Conservation (phyloP, 2,113 vertebrate genomes). For the Balaenoptera acutorostrata region DNA sequence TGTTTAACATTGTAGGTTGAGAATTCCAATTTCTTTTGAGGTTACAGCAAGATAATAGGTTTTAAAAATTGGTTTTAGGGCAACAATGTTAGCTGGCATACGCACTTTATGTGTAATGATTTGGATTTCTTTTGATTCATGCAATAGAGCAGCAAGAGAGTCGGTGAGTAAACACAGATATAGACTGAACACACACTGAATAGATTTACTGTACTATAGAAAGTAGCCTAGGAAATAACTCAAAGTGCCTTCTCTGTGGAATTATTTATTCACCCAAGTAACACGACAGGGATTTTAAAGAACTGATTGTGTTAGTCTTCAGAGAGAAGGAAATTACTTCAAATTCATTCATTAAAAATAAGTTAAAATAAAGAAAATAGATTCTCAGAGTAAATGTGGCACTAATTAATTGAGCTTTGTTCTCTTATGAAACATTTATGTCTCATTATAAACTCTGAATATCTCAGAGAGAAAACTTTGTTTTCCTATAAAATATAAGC, state of each 20-base stretch:
- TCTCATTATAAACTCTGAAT: background rate
- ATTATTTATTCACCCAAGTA: constrained; percentile 49
- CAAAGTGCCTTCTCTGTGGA: background rate
- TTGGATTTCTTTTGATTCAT: constrained; percentile 60
- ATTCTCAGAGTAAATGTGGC: background rate
- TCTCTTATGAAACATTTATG: constrained; percentile 4
- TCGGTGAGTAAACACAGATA: constrained; percentile 23
- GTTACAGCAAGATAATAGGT: background rate
- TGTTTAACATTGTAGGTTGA: constrained; percentile 25
- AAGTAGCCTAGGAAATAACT: constrained; percentile 34
- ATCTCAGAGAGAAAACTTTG: background rate
- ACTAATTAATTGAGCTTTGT: background rate
- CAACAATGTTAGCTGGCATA: constrained; percentile 49
- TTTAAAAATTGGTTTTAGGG: constrained; percentile 45
- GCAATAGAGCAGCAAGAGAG: background rate
- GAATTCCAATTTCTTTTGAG: constrained; percentile 48
- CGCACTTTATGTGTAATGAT: constrained; percentile 54
- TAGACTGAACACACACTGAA: background rate
- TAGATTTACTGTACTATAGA: constrained; percentile 54
- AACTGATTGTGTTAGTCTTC: constrained; percentile 31
- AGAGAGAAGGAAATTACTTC: constrained; percentile 28
- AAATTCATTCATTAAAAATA: constrained; percentile 37
- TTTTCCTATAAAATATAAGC: background rate
- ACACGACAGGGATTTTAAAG: constrained; percentile 36
- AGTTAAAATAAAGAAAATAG: background rate